Conservation (phyloP, 2,797 vertebrate species). For the Brotogeris chrysoptera region DNA sequence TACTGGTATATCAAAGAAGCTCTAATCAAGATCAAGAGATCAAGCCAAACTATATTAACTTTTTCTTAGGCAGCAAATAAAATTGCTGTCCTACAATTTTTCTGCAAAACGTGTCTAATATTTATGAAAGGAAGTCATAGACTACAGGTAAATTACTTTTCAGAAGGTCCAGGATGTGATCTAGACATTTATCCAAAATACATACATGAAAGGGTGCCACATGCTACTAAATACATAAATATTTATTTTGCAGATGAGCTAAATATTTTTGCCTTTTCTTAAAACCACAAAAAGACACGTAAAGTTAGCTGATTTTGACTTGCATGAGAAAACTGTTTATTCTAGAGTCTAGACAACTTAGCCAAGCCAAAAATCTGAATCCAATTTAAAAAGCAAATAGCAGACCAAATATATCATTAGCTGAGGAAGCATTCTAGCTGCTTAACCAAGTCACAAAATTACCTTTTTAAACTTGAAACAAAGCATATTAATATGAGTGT, state of each 20-base stretch:
- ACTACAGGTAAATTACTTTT: background rate
- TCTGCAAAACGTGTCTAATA: background rate
- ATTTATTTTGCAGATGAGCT: background rate
- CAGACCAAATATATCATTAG: constrained; percentile 18
- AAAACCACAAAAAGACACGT: background rate
- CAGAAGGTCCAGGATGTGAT: background rate
- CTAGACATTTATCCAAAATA: background rate
- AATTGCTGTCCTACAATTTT: background rate
- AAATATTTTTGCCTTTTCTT: background rate
- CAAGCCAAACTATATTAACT: background rate
- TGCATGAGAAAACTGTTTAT: constrained; percentile 29
- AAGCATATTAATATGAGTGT: background rate
- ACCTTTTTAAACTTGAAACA: background rate
- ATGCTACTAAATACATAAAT: background rate
- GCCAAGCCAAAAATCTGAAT: constrained; percentile 20
- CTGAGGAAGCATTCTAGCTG: background rate
- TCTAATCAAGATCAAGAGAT: background rate
- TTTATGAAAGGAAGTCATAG: background rate
- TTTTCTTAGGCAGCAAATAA: background rate
- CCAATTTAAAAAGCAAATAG: constrained; percentile 36
- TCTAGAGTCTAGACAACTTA: background rate
- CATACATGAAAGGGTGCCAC: background rate
- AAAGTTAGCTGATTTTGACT: background rate
- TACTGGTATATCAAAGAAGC: background rate
- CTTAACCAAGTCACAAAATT: background rate